A percentile compares a stretch with the other conserved stretches of the same genome.
Evolutionary conservation across 2,888 invertebrate species (phyloP).

Genomic region (Digitonthophagus gazella): DNA sequence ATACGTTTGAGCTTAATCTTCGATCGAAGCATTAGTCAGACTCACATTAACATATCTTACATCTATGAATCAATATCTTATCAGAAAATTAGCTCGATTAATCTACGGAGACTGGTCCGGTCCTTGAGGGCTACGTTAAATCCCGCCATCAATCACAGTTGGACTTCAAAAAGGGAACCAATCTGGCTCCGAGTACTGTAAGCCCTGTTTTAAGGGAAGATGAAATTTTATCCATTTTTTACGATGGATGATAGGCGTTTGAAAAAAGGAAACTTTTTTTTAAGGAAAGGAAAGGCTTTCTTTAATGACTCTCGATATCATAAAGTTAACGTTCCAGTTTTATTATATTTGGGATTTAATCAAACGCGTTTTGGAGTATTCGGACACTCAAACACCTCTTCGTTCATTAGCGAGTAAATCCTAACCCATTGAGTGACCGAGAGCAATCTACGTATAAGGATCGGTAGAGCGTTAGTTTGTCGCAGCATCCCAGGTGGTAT

Average conservation of each 20-base stretch:
- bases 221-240: not conserved
- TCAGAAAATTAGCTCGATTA: conserved; percentile 29
- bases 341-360: not conserved
- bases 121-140: conserved; percentile 21
- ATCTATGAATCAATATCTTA: conserved; percentile 30
- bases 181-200: not conserved
- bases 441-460: not conserved
- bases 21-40: not conserved
- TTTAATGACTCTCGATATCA: no score
- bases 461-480: conserved; percentile 4
- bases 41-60: conserved; percentile 29
- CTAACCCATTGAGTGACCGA: not conserved
- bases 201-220: not conserved
- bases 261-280: not conserved
- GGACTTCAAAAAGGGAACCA: conserved; percentile 3
- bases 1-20: not conserved
- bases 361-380: no score
- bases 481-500: conserved; percentile 7
- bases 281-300: no score
- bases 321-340: not conserved
- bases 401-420: conserved; percentile 2
- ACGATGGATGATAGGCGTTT: not conserved
- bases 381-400: conserved; percentile 7
- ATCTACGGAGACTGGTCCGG: conserved; percentile 9
- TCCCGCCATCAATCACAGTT: conserved; percentile 32